Evolutionary conservation across 2,888 invertebrate species (phyloP).

Genomic region (Theretra japonica): DNA sequence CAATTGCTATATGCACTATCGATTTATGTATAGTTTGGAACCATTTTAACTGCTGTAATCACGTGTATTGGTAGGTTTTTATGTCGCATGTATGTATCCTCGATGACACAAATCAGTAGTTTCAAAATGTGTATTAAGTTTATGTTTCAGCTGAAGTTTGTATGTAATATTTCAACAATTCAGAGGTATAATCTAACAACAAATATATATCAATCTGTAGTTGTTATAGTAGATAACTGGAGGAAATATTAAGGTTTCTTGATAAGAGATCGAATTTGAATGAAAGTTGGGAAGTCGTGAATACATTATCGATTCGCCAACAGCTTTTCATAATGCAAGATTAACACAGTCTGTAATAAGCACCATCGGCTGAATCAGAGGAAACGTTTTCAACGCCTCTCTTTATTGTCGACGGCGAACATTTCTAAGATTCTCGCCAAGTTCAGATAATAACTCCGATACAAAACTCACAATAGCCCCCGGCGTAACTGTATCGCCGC

Average conservation of each 20-base stretch:
- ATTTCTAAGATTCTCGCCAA: constrained; percentile 17
- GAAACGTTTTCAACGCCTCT: neutral
- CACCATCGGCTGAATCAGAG: neutral
- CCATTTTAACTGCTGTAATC: constrained; percentile 1
- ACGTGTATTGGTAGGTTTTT: neutral
- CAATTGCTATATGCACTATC: constrained; percentile 51
- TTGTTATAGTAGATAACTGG: too few species aligned
- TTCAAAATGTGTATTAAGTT: too few species aligned
- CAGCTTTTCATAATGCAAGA: neutral
- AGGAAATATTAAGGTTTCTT: too few species aligned
- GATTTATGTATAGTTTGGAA: constrained; percentile 37
- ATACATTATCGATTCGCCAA: neutral
- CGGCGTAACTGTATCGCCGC: constrained; percentile 68
- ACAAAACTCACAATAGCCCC: constrained; percentile 65
- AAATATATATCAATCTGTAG: too few species aligned
- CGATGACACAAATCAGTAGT: too few species aligned
- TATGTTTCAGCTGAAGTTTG: too few species aligned
- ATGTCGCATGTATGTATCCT: neutral
- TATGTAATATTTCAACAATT: too few species aligned
- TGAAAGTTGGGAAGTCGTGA: neutral
- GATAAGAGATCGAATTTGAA: too few species aligned
- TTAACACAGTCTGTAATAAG: neutral
- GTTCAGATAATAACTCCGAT: constrained; percentile 43
- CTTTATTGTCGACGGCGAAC: neutral
- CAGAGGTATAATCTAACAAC: too few species aligned